Evolutionary conservation across 2,888 invertebrate genomes (phyloP).

Genomic region (Brachyopa scutellaris): DNA sequence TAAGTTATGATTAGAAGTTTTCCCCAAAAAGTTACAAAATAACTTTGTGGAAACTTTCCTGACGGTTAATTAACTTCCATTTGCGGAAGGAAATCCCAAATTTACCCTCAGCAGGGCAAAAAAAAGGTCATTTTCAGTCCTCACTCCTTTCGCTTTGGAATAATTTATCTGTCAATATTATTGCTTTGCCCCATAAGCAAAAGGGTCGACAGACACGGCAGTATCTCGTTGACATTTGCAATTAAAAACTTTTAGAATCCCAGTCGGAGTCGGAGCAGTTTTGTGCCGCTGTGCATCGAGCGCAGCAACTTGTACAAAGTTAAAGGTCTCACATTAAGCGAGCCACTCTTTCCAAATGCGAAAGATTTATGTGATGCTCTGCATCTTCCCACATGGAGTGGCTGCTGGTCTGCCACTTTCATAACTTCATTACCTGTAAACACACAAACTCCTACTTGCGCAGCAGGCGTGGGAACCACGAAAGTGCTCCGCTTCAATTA

Average conservation of each 20-base stretch:
- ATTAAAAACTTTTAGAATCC: slow-evolving; percentile 58
- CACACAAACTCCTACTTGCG: neutral
- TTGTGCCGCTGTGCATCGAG: too few relatives aligned
- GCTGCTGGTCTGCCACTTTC: slow-evolving; percentile 29
- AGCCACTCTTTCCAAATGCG: slow-evolving; percentile 54
- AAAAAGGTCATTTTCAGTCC: neutral
- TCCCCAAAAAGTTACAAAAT: neutral
- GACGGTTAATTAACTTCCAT: slow-evolving; percentile 43
- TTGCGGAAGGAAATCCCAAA: slow-evolving; percentile 4
- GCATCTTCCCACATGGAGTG: slow-evolving; percentile 68
- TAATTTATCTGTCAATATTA: slow-evolving; percentile 16
- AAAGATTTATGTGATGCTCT: slow-evolving; percentile 65
- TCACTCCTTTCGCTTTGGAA: neutral
- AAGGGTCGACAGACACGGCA: neutral
- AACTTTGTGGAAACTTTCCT: neutral
- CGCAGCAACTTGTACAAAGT: too few relatives aligned
- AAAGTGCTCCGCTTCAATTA: slow-evolving; percentile 73
- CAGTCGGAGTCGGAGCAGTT: too few relatives aligned
- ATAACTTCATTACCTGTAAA: slow-evolving; percentile 68
- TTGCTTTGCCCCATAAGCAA: neutral
- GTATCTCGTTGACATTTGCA: slow-evolving; percentile 45
- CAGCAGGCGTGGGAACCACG: slow-evolving; percentile 68
- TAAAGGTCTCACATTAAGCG: slow-evolving; percentile 64
- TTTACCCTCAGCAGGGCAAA: neutral
- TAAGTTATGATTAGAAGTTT: slow-evolving; percentile 3